Conservation (phyloP, 2,797 vertebrate species). For the Manis crassicaudata region DNA sequence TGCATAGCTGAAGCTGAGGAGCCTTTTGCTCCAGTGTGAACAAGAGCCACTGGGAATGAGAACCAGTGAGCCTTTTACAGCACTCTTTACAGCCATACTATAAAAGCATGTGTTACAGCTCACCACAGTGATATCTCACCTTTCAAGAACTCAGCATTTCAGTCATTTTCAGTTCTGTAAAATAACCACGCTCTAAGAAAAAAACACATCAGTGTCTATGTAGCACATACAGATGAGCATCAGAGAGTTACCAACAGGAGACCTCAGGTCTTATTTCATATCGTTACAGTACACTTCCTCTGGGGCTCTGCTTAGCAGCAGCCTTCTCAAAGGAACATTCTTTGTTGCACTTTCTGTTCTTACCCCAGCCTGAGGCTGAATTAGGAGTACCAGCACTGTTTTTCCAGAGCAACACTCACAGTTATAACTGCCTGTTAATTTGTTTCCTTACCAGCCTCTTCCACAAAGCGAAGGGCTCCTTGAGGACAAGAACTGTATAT, state of each 20-base stretch:
- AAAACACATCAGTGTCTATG: neutral
- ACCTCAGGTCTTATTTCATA: neutral
- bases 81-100: neutral
- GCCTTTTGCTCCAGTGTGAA: neutral
- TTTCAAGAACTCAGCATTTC: neutral
- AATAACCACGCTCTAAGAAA: neutral
- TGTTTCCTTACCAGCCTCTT: neutral
- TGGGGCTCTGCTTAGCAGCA: neutral
- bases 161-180: neutral
- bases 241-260: neutral
- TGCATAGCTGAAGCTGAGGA: neutral
- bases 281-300: neutral
- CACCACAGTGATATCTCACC: neutral
- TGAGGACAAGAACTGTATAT: constrained; percentile 13
- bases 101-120: neutral
- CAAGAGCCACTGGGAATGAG: neutral
- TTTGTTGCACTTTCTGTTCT: neutral
- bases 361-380: neutral
- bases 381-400: neutral
- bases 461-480: constrained; percentile 14
- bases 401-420: neutral
- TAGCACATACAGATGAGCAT: neutral
- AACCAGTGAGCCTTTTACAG: neutral
- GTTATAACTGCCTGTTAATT: neutral
- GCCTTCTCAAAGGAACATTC: neutral